A percentile compares a stretch with the other conserved stretches of the same genome.
These are phyloP conservation scores for Onychomys leucogaster DNA, from an alignment of 2,797 vertebrate species.

Conservation along the genomic window DNA sequence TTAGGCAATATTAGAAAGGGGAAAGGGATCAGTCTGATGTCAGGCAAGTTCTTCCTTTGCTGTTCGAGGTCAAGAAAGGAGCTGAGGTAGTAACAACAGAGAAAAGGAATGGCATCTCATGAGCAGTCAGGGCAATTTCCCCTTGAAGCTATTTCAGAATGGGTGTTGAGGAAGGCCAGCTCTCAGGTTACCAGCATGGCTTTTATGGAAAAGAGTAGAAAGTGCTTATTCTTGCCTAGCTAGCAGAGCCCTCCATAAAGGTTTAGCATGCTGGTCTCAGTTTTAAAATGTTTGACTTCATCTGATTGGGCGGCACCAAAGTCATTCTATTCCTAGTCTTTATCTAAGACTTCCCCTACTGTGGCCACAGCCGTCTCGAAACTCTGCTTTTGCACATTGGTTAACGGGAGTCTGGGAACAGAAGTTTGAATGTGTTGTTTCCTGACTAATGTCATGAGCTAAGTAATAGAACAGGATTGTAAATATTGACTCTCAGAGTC, in stretches of 20 bases:
- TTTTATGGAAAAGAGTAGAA: constrained; percentile 25
- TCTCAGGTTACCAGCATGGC: background rate
- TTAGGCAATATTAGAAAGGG: background rate
- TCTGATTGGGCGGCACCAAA: background rate
- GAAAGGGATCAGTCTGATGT: background rate
- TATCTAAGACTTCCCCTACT: background rate
- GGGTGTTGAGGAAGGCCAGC: background rate
- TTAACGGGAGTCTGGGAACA: background rate
- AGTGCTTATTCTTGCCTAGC: background rate
- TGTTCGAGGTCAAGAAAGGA: background rate
- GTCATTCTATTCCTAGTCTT: background rate
- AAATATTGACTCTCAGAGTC: background rate
- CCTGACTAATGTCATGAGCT: background rate
- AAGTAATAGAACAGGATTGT: constrained; percentile 23
- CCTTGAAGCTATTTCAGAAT: background rate
- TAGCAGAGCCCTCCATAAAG: background rate
- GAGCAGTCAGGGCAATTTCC: background rate
- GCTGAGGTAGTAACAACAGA: background rate
- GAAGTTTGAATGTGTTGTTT: background rate
- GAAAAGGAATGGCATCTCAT: background rate
- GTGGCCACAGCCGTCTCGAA: background rate
- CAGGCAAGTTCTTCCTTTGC: background rate
- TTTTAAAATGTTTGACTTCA: background rate
- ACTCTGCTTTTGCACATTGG: background rate
- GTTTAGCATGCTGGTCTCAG: background rate